Conservation (phyloP, 2,797 vertebrate species). For the Myiotriccus ornatus region DNA sequence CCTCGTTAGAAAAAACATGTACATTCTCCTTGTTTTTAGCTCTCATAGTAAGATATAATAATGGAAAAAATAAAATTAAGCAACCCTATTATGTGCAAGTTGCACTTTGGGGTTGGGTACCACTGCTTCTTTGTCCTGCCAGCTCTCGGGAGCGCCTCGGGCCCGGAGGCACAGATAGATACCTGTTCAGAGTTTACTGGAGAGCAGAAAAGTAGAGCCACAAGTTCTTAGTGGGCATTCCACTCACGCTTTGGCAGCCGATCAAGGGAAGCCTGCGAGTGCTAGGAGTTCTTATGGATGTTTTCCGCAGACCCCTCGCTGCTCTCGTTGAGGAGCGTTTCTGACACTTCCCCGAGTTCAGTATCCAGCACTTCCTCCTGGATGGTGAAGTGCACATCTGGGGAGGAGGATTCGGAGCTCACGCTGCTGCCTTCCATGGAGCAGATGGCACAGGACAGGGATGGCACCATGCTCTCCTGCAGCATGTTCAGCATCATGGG, state of each 20-base stretch:
- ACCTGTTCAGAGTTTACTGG: not conserved
- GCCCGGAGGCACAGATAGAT: not conserved
- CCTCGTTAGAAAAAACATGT: not conserved
- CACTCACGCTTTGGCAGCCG: not conserved
- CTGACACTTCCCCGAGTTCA: slow-evolving; percentile 76
- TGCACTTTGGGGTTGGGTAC: not conserved
- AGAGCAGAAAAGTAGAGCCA: slow-evolving; percentile 41
- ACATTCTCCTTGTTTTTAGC: not conserved
- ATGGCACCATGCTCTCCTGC: slow-evolving; percentile 78
- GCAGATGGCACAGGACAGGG: slow-evolving; percentile 87
- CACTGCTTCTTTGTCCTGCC: not conserved
- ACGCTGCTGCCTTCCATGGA: slow-evolving; percentile 89
- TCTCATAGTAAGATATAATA: slow-evolving; percentile 20
- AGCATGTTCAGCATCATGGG: slow-evolving; percentile 78
- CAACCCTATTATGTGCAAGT: slow-evolving; percentile 22
- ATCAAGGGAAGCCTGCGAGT: not conserved
- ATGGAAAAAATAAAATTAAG: not conserved
- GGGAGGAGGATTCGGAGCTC: slow-evolving; percentile 91
- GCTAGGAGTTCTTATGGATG: slow-evolving; percentile 73
- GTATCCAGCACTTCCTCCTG: slow-evolving; percentile 87
- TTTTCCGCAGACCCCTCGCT: slow-evolving; percentile 78
- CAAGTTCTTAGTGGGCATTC: slow-evolving; percentile 20
- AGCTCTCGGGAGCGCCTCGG: not conserved
- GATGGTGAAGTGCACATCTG: slow-evolving; percentile 88
- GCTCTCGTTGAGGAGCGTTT: slow-evolving; percentile 71